Base-by-base conservation (phyloP, 2,888 invertebrate genomes). In the Caenorhabditis uteleia region DNA sequence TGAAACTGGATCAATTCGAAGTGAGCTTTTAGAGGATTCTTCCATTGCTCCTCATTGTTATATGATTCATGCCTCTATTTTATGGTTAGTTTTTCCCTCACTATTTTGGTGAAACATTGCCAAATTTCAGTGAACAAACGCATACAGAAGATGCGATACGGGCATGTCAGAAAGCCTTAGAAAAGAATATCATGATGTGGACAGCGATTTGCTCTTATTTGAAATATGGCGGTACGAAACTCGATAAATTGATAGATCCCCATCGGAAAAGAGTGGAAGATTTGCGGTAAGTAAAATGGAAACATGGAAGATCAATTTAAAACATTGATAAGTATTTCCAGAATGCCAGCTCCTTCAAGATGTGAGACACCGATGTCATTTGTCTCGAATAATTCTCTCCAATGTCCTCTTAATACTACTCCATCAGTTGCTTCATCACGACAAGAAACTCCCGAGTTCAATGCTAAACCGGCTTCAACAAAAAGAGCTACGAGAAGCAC, bases 101-200 rank as follows among this genome's bases (percentile, higher is more conserved):
- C 4, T 4, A 14, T 36, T 16, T 39, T n/a, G n/a, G n/a, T n/a
- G n/a, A n/a, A n/a, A n/a, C n/a, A n/a, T n/a, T n/a, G n/a, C n/a
- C n/a, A n/a, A 31, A 20, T 40, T 45, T 27, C 33, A 54, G 49
- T 10, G 53, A 58, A 18, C 47, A 54, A 5, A 46, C 45, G 40
- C 51, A 62, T 18, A 48, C 39, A 26, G 58, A 66, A 29, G 29
- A 53, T 3, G 66, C 69, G 0, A 16, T 64, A 3, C 39, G 44
- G 27, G 50, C 55, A n/a, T 61, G 59, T n/a, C 39, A 62, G 29
- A 62, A 57, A 26, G 49, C 69, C 4, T 49, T 69, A 0, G 49
- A 57, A 12, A 38, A 42, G 21, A 71, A 71, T 29, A 54, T 70
- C 14, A 43, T 71, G 23, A 42, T 66, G 10, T 74, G 74, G 74